Evolutionary conservation across 2,113 vertebrate genomes (phyloP), one percentile per base, ranked within the genome.

Genomic region (Pleuronectes platessa): DNA sequence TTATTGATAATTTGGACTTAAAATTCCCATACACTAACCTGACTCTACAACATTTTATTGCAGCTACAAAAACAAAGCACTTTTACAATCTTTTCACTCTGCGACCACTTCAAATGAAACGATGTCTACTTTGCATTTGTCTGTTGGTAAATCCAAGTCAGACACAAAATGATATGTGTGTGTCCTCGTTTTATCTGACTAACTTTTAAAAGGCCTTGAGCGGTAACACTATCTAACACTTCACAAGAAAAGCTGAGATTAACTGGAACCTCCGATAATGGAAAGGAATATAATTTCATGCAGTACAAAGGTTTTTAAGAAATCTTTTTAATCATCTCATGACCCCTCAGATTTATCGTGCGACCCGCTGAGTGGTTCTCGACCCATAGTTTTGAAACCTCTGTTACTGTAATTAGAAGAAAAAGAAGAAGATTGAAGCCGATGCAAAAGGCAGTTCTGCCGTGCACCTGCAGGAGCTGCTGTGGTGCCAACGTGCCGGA

Each of bases 401-500:
- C 60, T 55, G 18, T 58, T 75, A 67, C 15, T 81, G 60, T 77
- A 79, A 76, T 86, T 66, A 73, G 81, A 42, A 42, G 12, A 42
- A 40, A 13, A 42, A 42, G 11, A 40, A 67, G 31, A 5, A 12
- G 67, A 68, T 10, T 27, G 27, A 17, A 40, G 66, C 59, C 18
- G 61, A 45, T 11, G 12, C 27, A 27, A 60, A 49, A n/a, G 2
- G 61, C 3, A 61, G 31, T 85, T 51, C 85, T 11, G 7, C 49
- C 5, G 2, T 20, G 12, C 17, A 15, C 74, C 91, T 82, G 81
- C 77, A 76, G 91, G 89, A 71, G 92, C 70, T 79, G 89, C 90
- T 93, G 91, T 93, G 86, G 86, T 84, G 74, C 71, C 78, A 63
- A 47, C 55, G 51, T 71, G 59, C 5, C 54, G 12, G 14, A 1